Conservation (phyloP, 1,140 invertebrate genomes). For the Xylocopa sonorina region DNA sequence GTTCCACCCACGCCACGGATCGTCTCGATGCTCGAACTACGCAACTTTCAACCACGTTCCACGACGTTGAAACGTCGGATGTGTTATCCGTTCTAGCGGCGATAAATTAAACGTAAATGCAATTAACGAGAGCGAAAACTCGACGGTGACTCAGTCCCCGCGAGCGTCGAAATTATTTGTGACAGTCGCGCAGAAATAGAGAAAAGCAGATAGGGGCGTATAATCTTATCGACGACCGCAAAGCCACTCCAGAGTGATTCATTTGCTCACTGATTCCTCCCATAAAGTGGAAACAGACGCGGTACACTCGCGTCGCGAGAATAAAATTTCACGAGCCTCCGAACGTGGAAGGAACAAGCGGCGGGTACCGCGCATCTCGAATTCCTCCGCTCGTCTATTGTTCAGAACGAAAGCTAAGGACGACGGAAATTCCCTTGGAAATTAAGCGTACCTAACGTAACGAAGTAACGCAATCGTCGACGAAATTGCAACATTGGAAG, state of each 20-base stretch:
- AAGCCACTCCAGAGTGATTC: conserved; percentile 54
- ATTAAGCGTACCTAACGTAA: conserved; percentile 22
- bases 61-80: neutral
- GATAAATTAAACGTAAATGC: neutral
- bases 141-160: too few species aligned
- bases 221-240: conserved; percentile 59
- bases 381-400: neutral
- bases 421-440: conserved; percentile 12
- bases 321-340: neutral
- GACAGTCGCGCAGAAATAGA: neutral
- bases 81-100: neutral
- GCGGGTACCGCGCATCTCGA: too few species aligned
- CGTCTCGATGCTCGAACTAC: conserved; percentile 27
- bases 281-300: conserved; percentile 19
- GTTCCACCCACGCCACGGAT: conserved; percentile 25
- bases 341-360: neutral
- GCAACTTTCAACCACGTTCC: conserved; percentile 5
- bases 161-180: neutral
- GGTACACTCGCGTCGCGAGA: neutral
- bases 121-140: neutral
- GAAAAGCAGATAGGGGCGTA: conserved; percentile 4
- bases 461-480: conserved; percentile 10
- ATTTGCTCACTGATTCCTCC: conserved; percentile 34
- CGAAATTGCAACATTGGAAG: neutral
- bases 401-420: conserved; percentile 9